Evolutionary conservation across 2,888 invertebrate genomes (phyloP).

Genomic region (Eulithis prunata): DNA sequence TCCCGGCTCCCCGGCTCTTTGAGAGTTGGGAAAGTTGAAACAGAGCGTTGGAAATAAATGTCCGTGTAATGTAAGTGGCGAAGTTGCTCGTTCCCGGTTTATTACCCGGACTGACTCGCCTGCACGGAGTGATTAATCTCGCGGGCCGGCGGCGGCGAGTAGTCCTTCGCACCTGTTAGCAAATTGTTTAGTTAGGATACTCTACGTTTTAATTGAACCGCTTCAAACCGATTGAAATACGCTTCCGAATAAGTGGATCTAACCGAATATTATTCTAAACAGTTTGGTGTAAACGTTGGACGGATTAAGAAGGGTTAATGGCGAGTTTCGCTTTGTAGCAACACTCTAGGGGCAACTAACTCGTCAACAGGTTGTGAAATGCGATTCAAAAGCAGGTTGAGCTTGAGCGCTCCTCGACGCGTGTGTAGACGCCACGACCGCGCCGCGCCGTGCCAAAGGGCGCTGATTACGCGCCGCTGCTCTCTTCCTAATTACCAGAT

Average conservation of each 20-base stretch:
- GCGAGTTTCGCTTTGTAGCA: slow-evolving; percentile 62
- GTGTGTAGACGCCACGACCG: slow-evolving; percentile 53
- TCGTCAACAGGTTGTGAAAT: slow-evolving; percentile 82
- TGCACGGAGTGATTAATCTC: slow-evolving; percentile 72
- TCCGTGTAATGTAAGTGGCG: slow-evolving; percentile 79
- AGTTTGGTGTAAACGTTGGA: slow-evolving; percentile 34
- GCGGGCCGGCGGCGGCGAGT: slow-evolving; percentile 45
- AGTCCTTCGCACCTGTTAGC: slow-evolving; percentile 55
- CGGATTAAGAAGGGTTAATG: slow-evolving; percentile 33
- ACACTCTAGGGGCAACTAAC: slow-evolving; percentile 70
- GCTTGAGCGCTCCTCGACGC: slow-evolving; percentile 68
- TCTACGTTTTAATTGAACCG: slow-evolving; percentile 49
- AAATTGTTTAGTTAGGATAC: slow-evolving; percentile 52
- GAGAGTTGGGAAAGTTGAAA: slow-evolving; percentile 73
- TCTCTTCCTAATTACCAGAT: slow-evolving; percentile 79
- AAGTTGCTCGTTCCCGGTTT: slow-evolving; percentile 78
- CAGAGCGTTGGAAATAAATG: slow-evolving; percentile 77
- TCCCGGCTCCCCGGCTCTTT: slow-evolving; percentile 58
- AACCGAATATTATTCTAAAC: slow-evolving; percentile 42
- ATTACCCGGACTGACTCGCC: slow-evolving; percentile 66
- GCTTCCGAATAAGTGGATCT: slow-evolving; percentile 35
- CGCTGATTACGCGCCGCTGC: slow-evolving; percentile 75
- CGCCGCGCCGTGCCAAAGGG: slow-evolving; percentile 61
- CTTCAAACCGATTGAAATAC: slow-evolving; percentile 39
- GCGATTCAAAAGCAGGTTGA: slow-evolving; percentile 69